These are phyloP conservation scores for Sylvia borin DNA, from an alignment of 2,797 vertebrate species.

Conservation along the genomic window DNA sequence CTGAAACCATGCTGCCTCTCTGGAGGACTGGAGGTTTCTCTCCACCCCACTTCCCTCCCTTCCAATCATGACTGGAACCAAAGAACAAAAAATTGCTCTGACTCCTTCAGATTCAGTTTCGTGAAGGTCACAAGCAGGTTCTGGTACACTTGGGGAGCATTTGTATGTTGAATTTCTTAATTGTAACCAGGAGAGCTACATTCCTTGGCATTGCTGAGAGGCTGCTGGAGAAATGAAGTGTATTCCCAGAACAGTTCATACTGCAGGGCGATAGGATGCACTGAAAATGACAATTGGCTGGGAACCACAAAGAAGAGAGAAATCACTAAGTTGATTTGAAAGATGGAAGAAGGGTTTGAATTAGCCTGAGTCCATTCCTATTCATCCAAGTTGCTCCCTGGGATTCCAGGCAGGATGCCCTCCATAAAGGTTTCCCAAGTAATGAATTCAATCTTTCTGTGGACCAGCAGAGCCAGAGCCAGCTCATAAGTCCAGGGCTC, in stretches of 20 bases:
- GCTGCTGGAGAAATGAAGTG: conserved; percentile 40
- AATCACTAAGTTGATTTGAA: conserved; percentile 57
- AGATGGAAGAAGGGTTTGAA: conserved; percentile 58
- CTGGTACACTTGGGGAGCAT: conserved; percentile 42
- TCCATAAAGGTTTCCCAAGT: not conserved
- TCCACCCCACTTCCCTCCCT: not conserved
- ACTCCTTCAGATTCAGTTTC: not conserved
- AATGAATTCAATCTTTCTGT: conserved; percentile 26
- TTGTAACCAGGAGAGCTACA: conserved; percentile 63
- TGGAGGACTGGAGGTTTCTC: not conserved
- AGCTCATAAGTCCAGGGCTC: not conserved
- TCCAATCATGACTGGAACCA: not conserved
- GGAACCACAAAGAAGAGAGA: conserved; percentile 39
- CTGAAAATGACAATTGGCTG: conserved; percentile 55
- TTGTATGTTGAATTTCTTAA: conserved; percentile 59
- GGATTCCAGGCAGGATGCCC: not conserved
- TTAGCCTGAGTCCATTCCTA: conserved; percentile 34
- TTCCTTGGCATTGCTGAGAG: conserved; percentile 50
- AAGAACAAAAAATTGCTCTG: not conserved
- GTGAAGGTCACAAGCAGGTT: conserved; percentile 57
- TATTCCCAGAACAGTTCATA: conserved; percentile 48
- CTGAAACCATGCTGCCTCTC: not conserved
- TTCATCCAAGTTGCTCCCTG: not conserved
- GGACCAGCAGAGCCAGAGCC: not conserved
- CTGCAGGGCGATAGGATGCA: not conserved